Base-by-base conservation (phyloP, 2,888 invertebrate species). In the Steinernema carpocapsae region DNA sequence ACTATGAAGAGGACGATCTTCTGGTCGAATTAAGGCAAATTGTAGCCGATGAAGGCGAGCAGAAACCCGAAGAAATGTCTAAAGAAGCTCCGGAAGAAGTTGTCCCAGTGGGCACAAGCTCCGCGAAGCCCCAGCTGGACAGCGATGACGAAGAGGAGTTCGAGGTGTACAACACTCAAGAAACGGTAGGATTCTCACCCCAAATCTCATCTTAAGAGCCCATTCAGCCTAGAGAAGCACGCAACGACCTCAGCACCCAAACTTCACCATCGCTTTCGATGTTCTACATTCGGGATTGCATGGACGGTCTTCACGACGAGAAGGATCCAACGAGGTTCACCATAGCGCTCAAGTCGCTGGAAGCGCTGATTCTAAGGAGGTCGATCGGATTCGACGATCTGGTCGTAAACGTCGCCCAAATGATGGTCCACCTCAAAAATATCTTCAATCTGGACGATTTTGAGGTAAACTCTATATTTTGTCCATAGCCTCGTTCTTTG, bases 141-240 rank as follows among this genome's bases (percentile, higher is more conserved):
- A 64, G 64, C 64, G 64, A 64, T 26, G 64, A 64, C 64, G 64
- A 64, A 14, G 64, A 64, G 4, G 64, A 64, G 37, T 64, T 64
- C n/a, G 32, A 29, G 32, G 32, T 64, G 12, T 64, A 26, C 14
- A 37, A 32, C 37, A 32, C 32, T 7, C 29, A 64, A 32, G 64
- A 64, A 17, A 64, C 64, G 64, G 64, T 64, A 64, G 3, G 32
- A 4, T 4, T n/a, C 1, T 24, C 22, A 22, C 22, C 24, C 12
- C 19, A 12, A 12, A 22, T 2, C 1, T 24, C 19, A 19, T 24
- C 22, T 22, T 12, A 64, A 12, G 56, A 7, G 32, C 17, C 10
- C 32, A 17, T 64, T 64, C n/a, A 64, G 64, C 64, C 64, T 17
- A 26, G 64, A 26, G 64, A 64, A 26, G 37, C 32, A 4, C 37